These are phyloP conservation scores for Eristalis arbustorum DNA, from an alignment of 2,888 invertebrate species.

Conservation along the genomic window DNA sequence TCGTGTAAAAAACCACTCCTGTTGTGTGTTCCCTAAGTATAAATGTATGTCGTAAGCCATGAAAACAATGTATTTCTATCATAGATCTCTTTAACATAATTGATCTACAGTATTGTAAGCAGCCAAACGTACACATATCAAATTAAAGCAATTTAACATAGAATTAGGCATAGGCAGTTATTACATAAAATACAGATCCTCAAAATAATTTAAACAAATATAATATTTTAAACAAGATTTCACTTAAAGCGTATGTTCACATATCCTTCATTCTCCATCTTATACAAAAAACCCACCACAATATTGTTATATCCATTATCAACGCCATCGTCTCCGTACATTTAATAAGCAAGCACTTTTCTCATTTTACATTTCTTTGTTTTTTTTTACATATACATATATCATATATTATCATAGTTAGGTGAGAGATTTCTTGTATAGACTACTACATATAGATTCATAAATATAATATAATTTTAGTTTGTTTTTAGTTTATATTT, in stretches of 20 bases:
- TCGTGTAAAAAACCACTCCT: not conserved
- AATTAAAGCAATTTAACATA: conserved; percentile 8
- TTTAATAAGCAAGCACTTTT: conserved; percentile 65
- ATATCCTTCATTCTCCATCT: conserved; percentile 21
- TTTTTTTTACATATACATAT: conserved; percentile 41
- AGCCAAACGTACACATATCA: not conserved
- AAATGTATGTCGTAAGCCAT: not conserved
- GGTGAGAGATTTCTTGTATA: conserved; percentile 46
- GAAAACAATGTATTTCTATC: not conserved
- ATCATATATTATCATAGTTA: conserved; percentile 29
- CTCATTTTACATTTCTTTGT: conserved; percentile 50
- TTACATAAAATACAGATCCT: conserved; percentile 22
- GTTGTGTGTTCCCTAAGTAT: not conserved
- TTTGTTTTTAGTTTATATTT: conserved; percentile 38
- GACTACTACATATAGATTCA: conserved; percentile 55
- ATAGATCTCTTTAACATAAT: not conserved
- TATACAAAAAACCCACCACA: conserved; percentile 20
- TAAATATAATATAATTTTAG: conserved; percentile 57
- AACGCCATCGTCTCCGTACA: conserved; percentile 31
- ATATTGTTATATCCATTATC: conserved; percentile 26
- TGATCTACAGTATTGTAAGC: not conserved
- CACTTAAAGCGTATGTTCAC: conserved; percentile 69
- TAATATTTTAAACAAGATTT: conserved; percentile 48
- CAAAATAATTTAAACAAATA: conserved; percentile 37
- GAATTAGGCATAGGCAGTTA: conserved; percentile 17